Conservation (phyloP, 2,113 vertebrate species). For the Amia ocellicauda region DNA sequence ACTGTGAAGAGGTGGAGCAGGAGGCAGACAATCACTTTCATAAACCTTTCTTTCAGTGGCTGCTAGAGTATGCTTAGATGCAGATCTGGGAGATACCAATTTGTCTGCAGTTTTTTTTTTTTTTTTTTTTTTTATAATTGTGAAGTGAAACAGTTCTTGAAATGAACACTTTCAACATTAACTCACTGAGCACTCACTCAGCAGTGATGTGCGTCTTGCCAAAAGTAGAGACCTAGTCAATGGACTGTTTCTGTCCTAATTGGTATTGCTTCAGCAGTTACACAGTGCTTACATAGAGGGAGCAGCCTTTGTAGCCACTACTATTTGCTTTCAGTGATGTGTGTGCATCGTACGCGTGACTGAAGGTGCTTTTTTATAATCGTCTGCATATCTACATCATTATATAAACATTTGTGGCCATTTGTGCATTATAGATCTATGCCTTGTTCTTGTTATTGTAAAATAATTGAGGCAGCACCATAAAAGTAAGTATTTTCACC, state of each 20-base stretch:
- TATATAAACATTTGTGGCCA: conserved; percentile 23
- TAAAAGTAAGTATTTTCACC: conserved; percentile 38
- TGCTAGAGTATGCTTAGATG: conserved; percentile 77
- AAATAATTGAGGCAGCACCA: conserved; percentile 6
- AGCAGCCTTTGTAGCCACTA: conserved; percentile 32
- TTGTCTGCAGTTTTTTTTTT: no score
- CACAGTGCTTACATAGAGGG: conserved; percentile 18
- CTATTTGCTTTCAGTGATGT: conserved; percentile 18
- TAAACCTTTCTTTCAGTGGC: conserved; percentile 81
- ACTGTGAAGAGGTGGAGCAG: conserved; percentile 67
- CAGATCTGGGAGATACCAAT: neutral
- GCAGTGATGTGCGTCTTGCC: conserved; percentile 34
- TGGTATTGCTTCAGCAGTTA: conserved; percentile 39
- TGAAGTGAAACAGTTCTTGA: conserved; percentile 49
- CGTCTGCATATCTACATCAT: conserved; percentile 26
- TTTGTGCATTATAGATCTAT: conserved; percentile 6
- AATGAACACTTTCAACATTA: conserved; percentile 57
- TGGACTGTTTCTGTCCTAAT: conserved; percentile 27
- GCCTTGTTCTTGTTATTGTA: conserved; percentile 16
- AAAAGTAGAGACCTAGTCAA: conserved; percentile 25
- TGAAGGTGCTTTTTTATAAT: conserved; percentile 27
- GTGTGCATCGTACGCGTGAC: conserved; percentile 31
- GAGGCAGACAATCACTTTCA: conserved; percentile 41
- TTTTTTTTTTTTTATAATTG: no score
- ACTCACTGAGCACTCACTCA: conserved; percentile 9